Percentiles rank a stretch among this genome's conserved stretches.
These are phyloP conservation scores for Chaunax sp. DNA, from an alignment of 2,797 vertebrate species.

Conservation along the genomic window DNA sequence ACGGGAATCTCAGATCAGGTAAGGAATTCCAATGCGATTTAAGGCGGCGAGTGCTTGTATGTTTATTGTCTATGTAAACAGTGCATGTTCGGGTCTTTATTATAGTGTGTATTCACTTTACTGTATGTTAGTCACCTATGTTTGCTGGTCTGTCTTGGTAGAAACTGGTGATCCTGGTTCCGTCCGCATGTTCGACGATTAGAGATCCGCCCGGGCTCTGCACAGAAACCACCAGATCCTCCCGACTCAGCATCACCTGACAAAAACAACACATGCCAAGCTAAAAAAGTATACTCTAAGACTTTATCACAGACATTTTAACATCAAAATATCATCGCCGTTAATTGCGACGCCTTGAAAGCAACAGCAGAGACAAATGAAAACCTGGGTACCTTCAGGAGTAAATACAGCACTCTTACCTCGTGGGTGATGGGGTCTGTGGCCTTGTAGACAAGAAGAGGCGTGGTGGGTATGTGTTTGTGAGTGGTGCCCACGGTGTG, in stretches of 20 bases:
- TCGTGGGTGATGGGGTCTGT: slow-evolving; percentile 88
- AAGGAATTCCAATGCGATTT: no score
- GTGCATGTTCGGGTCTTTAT: background rate
- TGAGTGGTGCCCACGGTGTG: slow-evolving; percentile 77
- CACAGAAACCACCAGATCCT: slow-evolving; percentile 89
- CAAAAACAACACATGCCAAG: background rate
- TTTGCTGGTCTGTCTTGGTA: slow-evolving; percentile 75
- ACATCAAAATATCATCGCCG: no score
- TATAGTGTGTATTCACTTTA: background rate
- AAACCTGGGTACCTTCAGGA: no score
- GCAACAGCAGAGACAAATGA: no score
- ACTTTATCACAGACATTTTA: no score
- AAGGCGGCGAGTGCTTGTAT: no score
- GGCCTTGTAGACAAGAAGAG: slow-evolving; percentile 80
- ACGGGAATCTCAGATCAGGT: background rate
- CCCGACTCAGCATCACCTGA: slow-evolving; percentile 90
- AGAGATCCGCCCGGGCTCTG: slow-evolving; percentile 81
- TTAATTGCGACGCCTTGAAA: no score
- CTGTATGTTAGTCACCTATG: background rate
- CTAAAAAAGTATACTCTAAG: no score
- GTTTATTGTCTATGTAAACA: background rate
- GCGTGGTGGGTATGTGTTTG: slow-evolving; percentile 34
- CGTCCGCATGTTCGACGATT: slow-evolving; percentile 90
- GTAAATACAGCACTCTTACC: slow-evolving; percentile 71
- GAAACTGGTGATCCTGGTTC: slow-evolving; percentile 91